Conservation (phyloP, 2,888 invertebrate genomes). For the Pedicia rivosa region DNA sequence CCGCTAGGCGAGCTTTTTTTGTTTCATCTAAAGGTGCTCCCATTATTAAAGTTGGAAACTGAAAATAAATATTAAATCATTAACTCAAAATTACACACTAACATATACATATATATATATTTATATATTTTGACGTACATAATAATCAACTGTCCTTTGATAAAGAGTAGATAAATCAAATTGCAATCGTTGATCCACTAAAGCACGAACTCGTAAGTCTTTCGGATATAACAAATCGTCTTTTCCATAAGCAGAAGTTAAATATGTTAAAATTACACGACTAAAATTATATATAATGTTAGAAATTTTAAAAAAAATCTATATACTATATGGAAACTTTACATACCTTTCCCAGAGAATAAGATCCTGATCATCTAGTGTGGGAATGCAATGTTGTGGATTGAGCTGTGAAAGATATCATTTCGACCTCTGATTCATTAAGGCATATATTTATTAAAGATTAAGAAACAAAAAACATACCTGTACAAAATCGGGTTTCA, state of each 20-base stretch:
- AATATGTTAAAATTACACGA: slow-evolving; percentile 39
- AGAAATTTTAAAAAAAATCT: not conserved
- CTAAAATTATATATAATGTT: slow-evolving; percentile 15
- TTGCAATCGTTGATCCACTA: slow-evolving; percentile 40
- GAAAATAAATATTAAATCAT: slow-evolving; percentile 1
- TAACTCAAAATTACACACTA: too few species aligned
- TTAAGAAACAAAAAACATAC: slow-evolving; percentile 20
- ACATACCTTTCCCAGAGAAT: slow-evolving; percentile 34
- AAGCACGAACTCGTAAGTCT: slow-evolving; percentile 37
- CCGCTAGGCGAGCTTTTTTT: slow-evolving; percentile 35
- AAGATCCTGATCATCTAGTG: slow-evolving; percentile 38
- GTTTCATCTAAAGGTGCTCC: slow-evolving; percentile 31
- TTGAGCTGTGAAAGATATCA: slow-evolving; percentile 27
- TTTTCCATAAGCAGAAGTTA: slow-evolving; percentile 42
- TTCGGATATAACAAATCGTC: slow-evolving; percentile 42
- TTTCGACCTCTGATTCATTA: too few species aligned
- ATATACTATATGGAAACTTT: not conserved
- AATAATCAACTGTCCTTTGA: slow-evolving; percentile 35
- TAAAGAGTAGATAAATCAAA: slow-evolving; percentile 40
- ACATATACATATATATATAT: not conserved
- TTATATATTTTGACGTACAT: slow-evolving; percentile 33
- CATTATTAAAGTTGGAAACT: slow-evolving; percentile 33
- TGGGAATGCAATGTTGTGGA: slow-evolving; percentile 40
- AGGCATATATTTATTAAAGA: not conserved
- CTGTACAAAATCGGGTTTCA: slow-evolving; percentile 42